Conservation (phyloP, 2,888 invertebrate genomes). For the Lasioglossum oenotherae region DNA sequence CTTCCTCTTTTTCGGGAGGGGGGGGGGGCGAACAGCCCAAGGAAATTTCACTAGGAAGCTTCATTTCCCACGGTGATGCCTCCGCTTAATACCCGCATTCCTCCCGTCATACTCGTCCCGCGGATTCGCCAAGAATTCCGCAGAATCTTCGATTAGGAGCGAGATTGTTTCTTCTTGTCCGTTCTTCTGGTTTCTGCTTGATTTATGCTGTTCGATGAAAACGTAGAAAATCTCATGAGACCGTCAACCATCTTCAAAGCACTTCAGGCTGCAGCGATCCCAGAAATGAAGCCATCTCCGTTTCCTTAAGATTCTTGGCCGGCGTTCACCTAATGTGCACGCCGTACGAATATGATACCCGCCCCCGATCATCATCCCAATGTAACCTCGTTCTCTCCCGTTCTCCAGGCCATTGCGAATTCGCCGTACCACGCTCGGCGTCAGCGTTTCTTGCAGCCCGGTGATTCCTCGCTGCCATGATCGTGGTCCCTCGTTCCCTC, state of each 20-base stretch:
- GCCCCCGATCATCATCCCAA: neutral
- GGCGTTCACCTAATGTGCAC: slow-evolving; percentile 40
- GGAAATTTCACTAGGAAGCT: slow-evolving; percentile 78
- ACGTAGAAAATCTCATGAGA: neutral
- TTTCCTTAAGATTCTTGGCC: slow-evolving; percentile 40
- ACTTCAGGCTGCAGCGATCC: slow-evolving; percentile 26
- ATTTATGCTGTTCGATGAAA: too few species aligned
- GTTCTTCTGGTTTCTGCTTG: neutral
- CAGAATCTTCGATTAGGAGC: neutral
- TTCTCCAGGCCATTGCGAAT: slow-evolving; percentile 55
- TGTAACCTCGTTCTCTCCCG: slow-evolving; percentile 20
- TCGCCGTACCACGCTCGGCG: slow-evolving; percentile 61
- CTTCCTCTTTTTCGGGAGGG: slow-evolving; percentile 44
- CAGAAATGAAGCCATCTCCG: slow-evolving; percentile 67
- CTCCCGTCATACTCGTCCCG: slow-evolving; percentile 46
- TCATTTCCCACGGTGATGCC: slow-evolving; percentile 79
- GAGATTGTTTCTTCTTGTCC: neutral
- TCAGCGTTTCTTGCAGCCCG: slow-evolving; percentile 71
- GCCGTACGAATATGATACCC: slow-evolving; percentile 46
- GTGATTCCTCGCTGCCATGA: slow-evolving; percentile 63
- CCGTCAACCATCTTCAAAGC: neutral
- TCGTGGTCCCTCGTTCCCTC: slow-evolving; percentile 56
- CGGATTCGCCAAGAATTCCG: slow-evolving; percentile 28
- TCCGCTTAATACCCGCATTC: slow-evolving; percentile 76
- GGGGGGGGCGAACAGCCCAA: slow-evolving; percentile 67